Base-by-base conservation (phyloP, 1,140 invertebrate species). In the Onthophagus taurus region DNA sequence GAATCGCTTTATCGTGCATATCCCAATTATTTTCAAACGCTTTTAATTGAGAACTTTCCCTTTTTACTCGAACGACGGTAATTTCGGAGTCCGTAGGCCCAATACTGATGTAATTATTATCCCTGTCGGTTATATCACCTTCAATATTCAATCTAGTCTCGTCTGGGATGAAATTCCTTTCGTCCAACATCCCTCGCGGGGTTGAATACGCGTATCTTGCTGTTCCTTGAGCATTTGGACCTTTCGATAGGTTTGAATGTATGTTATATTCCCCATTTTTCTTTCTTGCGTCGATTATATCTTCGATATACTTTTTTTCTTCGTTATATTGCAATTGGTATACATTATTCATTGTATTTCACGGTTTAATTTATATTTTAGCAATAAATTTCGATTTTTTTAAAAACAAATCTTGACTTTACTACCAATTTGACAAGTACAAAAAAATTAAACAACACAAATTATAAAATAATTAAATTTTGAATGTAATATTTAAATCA, bases 1-100 rank as follows among this genome's bases (percentile, higher is more conserved):
- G 56, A 18, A 59, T 54, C 7, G 55, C 56, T 5, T 52, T 51
- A 50, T 61, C 59, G 19, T 61, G 53, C 52, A 63, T 57, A 39
- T 60, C 53, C 60, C 57, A 60, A 35, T 57, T 63, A 45, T 55
- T 61, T 35, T 47, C 44, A 7, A 49, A 48, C 12, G 31, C 42
- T 41, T 55, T 55, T n/a, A 47, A 47, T 4, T 48, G 41, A 5
- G 44, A 29, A 14, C 53, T 54, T 19, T 48, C 50, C 30, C 56
- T 51, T 37, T 54, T 59, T 3, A 60, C 55, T 42, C 53, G 47
- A 26, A 58, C 51, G 9, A 65, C 53, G 4, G 62, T 63, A 14
- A 61, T 53, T 48, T 61, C 59, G 1, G 59, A 63, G 51, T 63
- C 60, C 3, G 60, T 61, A 4, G 55, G 46, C 33, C 57, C 53